These are phyloP conservation scores for Polyergus mexicanus DNA, from an alignment of 1,140 invertebrate genomes.

Conservation along the genomic window DNA sequence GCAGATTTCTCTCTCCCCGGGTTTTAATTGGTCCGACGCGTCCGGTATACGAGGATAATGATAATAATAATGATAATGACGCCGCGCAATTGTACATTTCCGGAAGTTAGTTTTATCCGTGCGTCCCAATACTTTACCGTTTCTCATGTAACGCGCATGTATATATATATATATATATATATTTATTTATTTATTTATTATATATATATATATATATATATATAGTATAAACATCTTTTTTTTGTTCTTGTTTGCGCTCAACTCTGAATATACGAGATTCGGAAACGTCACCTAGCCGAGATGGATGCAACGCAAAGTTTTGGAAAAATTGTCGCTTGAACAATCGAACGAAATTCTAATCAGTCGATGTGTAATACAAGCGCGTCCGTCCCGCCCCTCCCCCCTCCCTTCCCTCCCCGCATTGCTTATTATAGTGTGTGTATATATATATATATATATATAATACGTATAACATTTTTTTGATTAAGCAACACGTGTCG, in stretches of 20 bases:
- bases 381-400: conserved; percentile 43
- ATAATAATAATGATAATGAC: conserved; percentile 14
- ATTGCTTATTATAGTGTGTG: conserved; percentile 56
- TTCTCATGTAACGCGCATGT: background rate
- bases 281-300: conserved; percentile 34
- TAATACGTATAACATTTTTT: conserved; percentile 70
- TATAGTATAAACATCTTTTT: conserved; percentile 69
- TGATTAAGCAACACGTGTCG: conserved; percentile 72
- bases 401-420: background rate
- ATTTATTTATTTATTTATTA: conserved; percentile 20
- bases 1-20: background rate
- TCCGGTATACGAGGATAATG: conserved; percentile 38
- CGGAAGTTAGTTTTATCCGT: conserved; percentile 20
- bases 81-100: conserved; percentile 19
- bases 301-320: conserved; percentile 51
- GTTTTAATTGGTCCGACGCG: conserved; percentile 2
- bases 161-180: conserved; percentile 61
- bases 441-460: conserved; percentile 49
- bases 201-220: conserved; percentile 63
- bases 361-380: conserved; percentile 73
- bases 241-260: conserved; percentile 31
- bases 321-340: conserved; percentile 58
- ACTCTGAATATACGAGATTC: conserved; percentile 54
- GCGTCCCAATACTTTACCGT: conserved; percentile 37
- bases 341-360: conserved; percentile 71